A percentile compares a stretch with the other conserved stretches of the same genome.
phyloP scores from a whole-genome alignment of 2,888 invertebrate species.

The Athrips mouffetella region DNA sequence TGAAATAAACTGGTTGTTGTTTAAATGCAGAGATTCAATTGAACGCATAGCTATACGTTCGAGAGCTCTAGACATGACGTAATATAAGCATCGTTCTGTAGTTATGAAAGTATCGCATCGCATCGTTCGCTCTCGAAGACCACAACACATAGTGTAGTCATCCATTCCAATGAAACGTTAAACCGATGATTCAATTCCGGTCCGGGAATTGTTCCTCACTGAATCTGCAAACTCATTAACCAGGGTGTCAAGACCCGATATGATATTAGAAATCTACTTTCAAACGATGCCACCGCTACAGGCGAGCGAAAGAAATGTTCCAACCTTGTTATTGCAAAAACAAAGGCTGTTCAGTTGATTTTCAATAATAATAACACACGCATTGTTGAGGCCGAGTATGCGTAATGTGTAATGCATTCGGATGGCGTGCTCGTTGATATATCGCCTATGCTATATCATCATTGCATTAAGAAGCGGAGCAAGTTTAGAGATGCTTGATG shows the following conservation, averaged over 20 bases:
- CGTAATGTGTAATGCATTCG: slow-evolving; percentile 22
- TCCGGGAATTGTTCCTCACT: slow-evolving; percentile 28
- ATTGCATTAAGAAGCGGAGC: slow-evolving; percentile 33
- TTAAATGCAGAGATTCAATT: not conserved
- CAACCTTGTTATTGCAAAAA: slow-evolving; percentile 20
- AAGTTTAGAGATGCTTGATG: slow-evolving; percentile 19
- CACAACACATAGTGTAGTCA: slow-evolving; percentile 33
- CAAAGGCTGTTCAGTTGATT: slow-evolving; percentile 23
- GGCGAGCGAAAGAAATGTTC: not conserved
- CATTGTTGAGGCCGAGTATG: slow-evolving; percentile 13
- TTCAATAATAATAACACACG: slow-evolving; percentile 14
- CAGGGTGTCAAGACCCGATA: slow-evolving; percentile 1
- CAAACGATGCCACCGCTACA: slow-evolving; percentile 5
- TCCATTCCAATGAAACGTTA: slow-evolving; percentile 46
- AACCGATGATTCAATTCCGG: slow-evolving; percentile 51
- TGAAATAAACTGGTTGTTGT: too few species aligned
- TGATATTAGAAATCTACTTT: not conserved
- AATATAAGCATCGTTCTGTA: not conserved
- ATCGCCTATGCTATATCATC: slow-evolving; percentile 42
- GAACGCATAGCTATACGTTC: not conserved
- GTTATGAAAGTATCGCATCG: slow-evolving; percentile 4
- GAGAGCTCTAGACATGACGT: slow-evolving; percentile 2
- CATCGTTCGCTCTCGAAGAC: slow-evolving; percentile 1
- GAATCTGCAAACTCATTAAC: slow-evolving; percentile 20
- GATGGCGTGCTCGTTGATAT: slow-evolving; percentile 30